Percentiles rank a stretch among this genome's conserved stretches.
Evolutionary conservation across 2,113 vertebrate genomes (phyloP).

Genomic region (Probosciger aterrimus): DNA sequence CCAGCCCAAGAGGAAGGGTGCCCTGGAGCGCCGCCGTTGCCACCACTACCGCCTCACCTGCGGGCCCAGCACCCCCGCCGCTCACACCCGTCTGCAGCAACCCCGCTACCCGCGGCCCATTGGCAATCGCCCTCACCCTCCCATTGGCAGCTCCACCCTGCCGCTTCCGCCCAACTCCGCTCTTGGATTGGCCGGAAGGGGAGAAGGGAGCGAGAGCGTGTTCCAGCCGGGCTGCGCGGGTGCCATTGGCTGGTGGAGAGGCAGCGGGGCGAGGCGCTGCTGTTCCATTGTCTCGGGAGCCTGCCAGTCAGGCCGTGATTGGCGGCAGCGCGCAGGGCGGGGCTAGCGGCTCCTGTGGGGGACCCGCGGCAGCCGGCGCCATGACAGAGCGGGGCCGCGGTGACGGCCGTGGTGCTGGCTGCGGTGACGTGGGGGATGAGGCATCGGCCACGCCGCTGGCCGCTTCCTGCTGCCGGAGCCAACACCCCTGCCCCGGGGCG

Average conservation of each 20-base stretch:
- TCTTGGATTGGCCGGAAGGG: rapidly evolving
- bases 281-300: rapidly evolving
- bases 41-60: slow-evolving; percentile 14
- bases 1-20: rapidly evolving
- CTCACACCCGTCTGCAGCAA: neutral
- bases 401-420: no score
- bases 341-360: rapidly evolving
- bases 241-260: neutral
- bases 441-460: rapidly evolving
- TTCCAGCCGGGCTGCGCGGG: rapidly evolving
- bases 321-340: neutral
- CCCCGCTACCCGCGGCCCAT: neutral
- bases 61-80: neutral
- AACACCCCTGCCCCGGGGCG: rapidly evolving
- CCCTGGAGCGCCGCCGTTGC: rapidly evolving
- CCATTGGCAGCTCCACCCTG: neutral
- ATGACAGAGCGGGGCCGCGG: neutral
- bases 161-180: neutral
- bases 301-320: neutral
- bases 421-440: rapidly evolving
- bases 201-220: rapidly evolving
- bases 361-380: rapidly evolving
- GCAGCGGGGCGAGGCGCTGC: rapidly evolving
- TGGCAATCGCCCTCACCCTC: neutral
- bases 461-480: neutral